phyloP scores from a whole-genome alignment of 2,797 vertebrate genomes.

The Microchirus variegatus region DNA sequence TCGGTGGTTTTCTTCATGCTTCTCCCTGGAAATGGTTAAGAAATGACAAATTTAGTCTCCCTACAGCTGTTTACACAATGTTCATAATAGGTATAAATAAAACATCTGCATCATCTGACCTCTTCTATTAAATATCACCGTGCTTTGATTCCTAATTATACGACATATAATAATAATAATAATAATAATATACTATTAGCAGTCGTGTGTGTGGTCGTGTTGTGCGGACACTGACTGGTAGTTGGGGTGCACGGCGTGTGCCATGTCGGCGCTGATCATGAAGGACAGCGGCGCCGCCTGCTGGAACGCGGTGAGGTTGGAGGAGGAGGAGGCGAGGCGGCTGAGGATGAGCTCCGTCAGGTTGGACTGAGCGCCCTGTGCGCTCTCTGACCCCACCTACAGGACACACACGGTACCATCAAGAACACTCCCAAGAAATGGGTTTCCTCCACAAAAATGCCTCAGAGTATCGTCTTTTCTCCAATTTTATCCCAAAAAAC shows the following conservation, averaged over 20 bases:
- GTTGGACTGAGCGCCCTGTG: constrained; percentile 92
- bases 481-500: too few relatives aligned
- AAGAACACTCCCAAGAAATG: background rate
- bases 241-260: constrained; percentile 96
- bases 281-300: constrained; percentile 91
- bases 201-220: background rate
- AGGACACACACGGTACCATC: constrained; percentile 8
- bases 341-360: constrained; percentile 93
- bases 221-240: constrained; percentile 87
- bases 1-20: constrained; percentile 96
- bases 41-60: too few relatives aligned
- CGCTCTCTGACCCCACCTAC: constrained; percentile 94
- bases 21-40: constrained; percentile 82
- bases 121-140: too few relatives aligned
- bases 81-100: too few relatives aligned
- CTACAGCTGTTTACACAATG: too few relatives aligned
- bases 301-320: constrained; percentile 90
- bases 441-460: too few relatives aligned
- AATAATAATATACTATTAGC: too few relatives aligned
- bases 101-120: too few relatives aligned
- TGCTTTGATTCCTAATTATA: too few relatives aligned
- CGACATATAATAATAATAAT: too few relatives aligned
- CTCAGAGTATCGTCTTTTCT: too few relatives aligned
- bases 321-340: constrained; percentile 83
- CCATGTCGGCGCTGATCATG: constrained; percentile 99